Percentiles rank a stretch among this genome's conserved stretches.
phyloP scores from a whole-genome alignment of 2,888 invertebrate species.

The Phyllotreta striolata region DNA sequence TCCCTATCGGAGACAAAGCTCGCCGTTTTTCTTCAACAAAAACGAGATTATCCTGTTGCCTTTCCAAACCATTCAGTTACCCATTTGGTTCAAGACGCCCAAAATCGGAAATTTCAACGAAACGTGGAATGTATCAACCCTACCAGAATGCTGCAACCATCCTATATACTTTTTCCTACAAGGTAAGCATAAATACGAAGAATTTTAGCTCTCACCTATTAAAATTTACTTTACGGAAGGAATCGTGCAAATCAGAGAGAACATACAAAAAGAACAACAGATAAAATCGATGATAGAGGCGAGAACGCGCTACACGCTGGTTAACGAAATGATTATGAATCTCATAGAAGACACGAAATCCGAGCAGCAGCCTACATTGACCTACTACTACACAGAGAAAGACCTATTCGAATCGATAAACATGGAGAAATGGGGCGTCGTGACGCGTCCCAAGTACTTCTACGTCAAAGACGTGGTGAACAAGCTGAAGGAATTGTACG shows the following conservation, averaged over 20 bases:
- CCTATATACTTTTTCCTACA: slow-evolving; percentile 39
- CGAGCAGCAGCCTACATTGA: slow-evolving; percentile 8
- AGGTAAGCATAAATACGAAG: slow-evolving; percentile 24
- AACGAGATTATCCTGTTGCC: slow-evolving; percentile 65
- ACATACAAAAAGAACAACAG: slow-evolving; percentile 23
- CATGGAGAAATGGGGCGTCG: slow-evolving; percentile 37
- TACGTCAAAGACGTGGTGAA: slow-evolving; percentile 47
- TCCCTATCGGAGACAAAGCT: slow-evolving; percentile 19
- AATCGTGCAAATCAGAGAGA: slow-evolving; percentile 35
- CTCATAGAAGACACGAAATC: slow-evolving; percentile 36
- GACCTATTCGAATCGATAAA: slow-evolving; percentile 51
- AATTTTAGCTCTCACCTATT: too few species aligned
- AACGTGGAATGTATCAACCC: slow-evolving; percentile 44
- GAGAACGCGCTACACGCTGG: slow-evolving; percentile 39
- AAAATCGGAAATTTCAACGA: slow-evolving; percentile 41
- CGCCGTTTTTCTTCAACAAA: slow-evolving; percentile 66
- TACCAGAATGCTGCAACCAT: slow-evolving; percentile 41
- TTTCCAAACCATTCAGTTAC: slow-evolving; percentile 61
- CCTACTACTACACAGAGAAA: slow-evolving; percentile 40
- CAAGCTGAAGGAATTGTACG: slow-evolving; percentile 49
- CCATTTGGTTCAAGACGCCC: slow-evolving; percentile 62
- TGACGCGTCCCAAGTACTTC: slow-evolving; percentile 45
- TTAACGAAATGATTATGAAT: slow-evolving; percentile 43
- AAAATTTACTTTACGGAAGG: slow-evolving; percentile 12
- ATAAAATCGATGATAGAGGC: slow-evolving; percentile 42